Conservation (phyloP, 2,888 invertebrate species). For the Sabatieria punctata region DNA sequence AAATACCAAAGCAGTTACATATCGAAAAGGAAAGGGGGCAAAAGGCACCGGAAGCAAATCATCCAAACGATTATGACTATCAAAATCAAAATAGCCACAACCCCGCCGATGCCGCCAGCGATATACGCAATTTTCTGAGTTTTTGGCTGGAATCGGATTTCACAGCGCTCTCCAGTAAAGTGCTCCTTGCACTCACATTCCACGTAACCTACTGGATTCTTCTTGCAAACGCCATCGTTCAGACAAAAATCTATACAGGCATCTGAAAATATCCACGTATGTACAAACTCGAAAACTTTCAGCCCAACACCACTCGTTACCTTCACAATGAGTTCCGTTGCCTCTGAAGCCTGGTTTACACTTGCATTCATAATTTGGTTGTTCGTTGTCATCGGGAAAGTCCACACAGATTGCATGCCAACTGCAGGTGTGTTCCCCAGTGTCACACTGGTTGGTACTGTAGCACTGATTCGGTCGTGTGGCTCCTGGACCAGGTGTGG, state of each 20-base stretch:
- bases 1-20: too few relatives aligned
- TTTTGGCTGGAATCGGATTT: conserved; percentile 16
- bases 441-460: conserved; percentile 29
- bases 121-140: conserved; percentile 15
- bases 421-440: conserved; percentile 29
- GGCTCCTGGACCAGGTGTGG: conserved; percentile 43
- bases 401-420: conserved; percentile 30
- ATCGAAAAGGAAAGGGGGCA: too few relatives aligned
- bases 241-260: conserved; percentile 29
- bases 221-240: conserved; percentile 30
- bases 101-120: conserved; percentile 15
- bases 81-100: conserved; percentile 21
- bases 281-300: too few relatives aligned
- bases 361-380: conserved; percentile 50
- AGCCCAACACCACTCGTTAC: too few relatives aligned
- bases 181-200: conserved; percentile 29
- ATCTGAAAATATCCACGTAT: conserved; percentile 14
- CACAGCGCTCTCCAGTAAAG: conserved; percentile 27
- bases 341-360: conserved; percentile 84
- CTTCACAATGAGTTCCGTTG: conserved; percentile 28
- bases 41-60: conserved; percentile 24
- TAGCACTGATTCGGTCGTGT: conserved; percentile 27
- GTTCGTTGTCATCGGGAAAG: conserved; percentile 27
- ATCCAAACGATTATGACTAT: conserved; percentile 25
- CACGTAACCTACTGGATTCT: conserved; percentile 26